A percentile compares a stretch with the other conserved stretches of the same genome.
Conservation (phyloP, 2,797 vertebrate genomes). For the Notoglanidium macrostoma region DNA sequence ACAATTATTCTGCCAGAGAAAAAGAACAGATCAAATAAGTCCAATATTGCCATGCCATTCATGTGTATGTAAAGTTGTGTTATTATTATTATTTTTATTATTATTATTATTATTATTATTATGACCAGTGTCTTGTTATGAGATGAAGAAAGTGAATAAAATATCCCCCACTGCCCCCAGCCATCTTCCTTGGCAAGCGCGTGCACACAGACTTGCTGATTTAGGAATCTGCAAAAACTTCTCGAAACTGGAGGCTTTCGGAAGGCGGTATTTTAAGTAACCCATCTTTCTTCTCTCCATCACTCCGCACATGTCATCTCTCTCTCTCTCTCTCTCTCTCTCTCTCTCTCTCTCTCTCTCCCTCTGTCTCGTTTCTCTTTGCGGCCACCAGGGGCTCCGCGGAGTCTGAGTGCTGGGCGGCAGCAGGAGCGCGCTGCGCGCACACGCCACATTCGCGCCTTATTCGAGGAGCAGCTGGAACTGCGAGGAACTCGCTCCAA, state of each 20-base stretch:
- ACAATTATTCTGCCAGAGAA: no score
- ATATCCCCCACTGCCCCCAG: background rate
- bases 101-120: background rate
- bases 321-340: constrained; percentile 25
- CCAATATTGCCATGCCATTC: no score
- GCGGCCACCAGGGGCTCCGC: constrained; percentile 79
- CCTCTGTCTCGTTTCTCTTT: constrained; percentile 62
- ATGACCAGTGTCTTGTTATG: background rate
- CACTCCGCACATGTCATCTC: constrained; percentile 12
- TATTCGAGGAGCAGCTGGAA: constrained; percentile 60
- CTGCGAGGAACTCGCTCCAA: constrained; percentile 41
- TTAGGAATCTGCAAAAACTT: background rate
- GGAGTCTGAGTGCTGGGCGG: constrained; percentile 53
- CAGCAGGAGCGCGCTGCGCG: constrained; percentile 42
- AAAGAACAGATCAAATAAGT: no score
- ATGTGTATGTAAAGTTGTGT: background rate
- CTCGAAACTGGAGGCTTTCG: background rate
- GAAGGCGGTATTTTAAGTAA: background rate
- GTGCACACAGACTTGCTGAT: no score
- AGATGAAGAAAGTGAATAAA: background rate
- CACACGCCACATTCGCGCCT: constrained; percentile 55
- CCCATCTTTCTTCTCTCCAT: background rate
- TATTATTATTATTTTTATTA: background rate
- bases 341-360: constrained; percentile 23
- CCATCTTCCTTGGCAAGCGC: background rate